Percentiles rank a stretch among this genome's conserved stretches.
These are phyloP conservation scores for Exocentrus adspersus DNA, from an alignment of 2,888 invertebrate species.

Conservation along the genomic window DNA sequence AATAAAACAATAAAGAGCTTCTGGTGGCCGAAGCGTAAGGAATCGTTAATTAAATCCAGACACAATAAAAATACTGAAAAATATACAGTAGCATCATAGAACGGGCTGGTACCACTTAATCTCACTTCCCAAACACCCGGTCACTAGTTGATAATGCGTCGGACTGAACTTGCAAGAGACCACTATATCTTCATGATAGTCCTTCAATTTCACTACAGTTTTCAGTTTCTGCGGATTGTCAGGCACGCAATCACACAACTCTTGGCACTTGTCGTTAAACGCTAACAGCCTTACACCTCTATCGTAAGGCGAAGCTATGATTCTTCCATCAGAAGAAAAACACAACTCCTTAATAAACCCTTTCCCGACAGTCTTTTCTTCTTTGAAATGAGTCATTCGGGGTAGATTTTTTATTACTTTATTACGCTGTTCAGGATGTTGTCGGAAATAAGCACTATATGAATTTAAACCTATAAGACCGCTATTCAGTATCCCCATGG, in stretches of 20 bases:
- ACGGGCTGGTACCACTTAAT: conserved; percentile 90
- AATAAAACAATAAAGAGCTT: neutral
- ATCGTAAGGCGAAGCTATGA: conserved; percentile 91
- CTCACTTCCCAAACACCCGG: conserved; percentile 89
- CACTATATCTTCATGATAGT: conserved; percentile 85
- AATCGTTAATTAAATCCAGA: neutral
- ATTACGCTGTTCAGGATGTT: conserved; percentile 56
- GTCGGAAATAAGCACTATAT: conserved; percentile 53
- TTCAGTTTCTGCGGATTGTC: conserved; percentile 65
- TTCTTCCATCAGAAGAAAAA: conserved; percentile 88
- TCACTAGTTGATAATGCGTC: conserved; percentile 84
- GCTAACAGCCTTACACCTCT: conserved; percentile 87
- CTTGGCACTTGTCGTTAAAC: conserved; percentile 80
- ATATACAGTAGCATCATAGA: conserved; percentile 50
- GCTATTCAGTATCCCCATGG: conserved; percentile 59
- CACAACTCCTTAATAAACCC: conserved; percentile 94
- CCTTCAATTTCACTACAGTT: conserved; percentile 75
- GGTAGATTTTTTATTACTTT: conserved; percentile 77
- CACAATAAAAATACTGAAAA: neutral
- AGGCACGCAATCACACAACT: conserved; percentile 77
- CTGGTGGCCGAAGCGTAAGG: neutral
- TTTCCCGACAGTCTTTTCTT: conserved; percentile 89
- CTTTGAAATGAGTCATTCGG: conserved; percentile 82
- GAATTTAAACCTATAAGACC: conserved; percentile 56
- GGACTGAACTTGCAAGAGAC: conserved; percentile 93